These are phyloP conservation scores for Calephelis perditalis DNA, from an alignment of 2,888 invertebrate genomes.

Conservation along the genomic window DNA sequence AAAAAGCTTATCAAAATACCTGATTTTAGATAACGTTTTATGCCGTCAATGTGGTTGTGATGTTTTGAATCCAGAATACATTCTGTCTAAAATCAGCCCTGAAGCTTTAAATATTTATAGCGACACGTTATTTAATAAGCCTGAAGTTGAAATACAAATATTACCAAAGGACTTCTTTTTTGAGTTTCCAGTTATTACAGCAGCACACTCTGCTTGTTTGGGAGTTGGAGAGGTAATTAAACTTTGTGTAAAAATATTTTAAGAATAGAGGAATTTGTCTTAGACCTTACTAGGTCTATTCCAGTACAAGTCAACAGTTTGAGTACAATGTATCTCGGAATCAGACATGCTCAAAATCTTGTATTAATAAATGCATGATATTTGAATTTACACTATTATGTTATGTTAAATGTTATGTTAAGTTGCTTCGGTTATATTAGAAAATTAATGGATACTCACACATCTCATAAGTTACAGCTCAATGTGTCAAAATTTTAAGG, in stretches of 20 bases:
- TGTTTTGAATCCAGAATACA: conserved; percentile 37
- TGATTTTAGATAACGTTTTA: conserved; percentile 45
- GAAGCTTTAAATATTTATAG: conserved; percentile 41
- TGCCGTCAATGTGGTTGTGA: conserved; percentile 52
- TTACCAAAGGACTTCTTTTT: conserved; percentile 42
- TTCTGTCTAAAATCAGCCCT: conserved; percentile 42
- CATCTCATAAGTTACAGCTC: too few species aligned
- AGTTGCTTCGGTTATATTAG: too few species aligned
- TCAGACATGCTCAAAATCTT: too few species aligned
- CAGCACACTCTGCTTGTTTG: conserved; percentile 42
- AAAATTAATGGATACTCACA: too few species aligned
- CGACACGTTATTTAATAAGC: conserved; percentile 45
- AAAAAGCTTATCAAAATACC: not conserved
- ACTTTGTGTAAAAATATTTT: too few species aligned
- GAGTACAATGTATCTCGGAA: too few species aligned
- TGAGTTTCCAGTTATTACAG: conserved; percentile 45
- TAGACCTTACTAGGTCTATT: too few species aligned
- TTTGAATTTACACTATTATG: too few species aligned
- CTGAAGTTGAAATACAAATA: conserved; percentile 46
- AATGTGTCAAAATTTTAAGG: too few species aligned
- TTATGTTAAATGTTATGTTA: too few species aligned
- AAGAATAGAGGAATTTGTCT: too few species aligned
- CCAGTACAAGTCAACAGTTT: not conserved
- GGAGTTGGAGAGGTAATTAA: conserved; percentile 45
- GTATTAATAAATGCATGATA: too few species aligned